Conservation (phyloP, 2,113 vertebrate genomes). For the Alethe diademata region DNA sequence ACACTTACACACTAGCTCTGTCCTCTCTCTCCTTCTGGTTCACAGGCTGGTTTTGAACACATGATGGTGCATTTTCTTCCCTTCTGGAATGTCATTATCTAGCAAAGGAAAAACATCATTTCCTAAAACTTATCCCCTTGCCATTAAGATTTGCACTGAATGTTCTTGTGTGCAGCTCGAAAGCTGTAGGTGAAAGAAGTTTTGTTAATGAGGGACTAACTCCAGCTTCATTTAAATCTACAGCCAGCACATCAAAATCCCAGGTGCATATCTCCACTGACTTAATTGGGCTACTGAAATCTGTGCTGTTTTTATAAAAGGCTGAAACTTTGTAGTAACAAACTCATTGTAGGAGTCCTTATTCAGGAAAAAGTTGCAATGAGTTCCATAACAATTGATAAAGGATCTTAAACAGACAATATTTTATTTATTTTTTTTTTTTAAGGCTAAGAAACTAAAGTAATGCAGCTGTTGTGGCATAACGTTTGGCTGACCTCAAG, state of each 20-base stretch:
- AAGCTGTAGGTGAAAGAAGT: background rate
- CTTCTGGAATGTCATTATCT: background rate
- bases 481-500: background rate
- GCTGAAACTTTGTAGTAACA: background rate
- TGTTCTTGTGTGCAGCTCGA: background rate
- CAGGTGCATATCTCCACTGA: background rate
- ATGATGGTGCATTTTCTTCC: background rate
- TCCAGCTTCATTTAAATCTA: background rate
- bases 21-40: background rate
- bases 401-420: background rate
- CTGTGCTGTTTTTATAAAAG: background rate
- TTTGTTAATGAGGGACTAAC: background rate
- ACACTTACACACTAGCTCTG: accelerated
- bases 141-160: background rate
- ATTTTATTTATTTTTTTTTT: background rate
- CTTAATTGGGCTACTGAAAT: background rate
- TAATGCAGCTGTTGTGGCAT: background rate
- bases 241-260: background rate
- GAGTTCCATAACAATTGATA: background rate
- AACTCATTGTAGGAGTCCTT: background rate
- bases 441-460: background rate
- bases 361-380: background rate
- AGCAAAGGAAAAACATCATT: background rate
- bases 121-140: background rate
- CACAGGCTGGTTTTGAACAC: background rate